Conservation (phyloP, 1,140 invertebrate species). For the Kradibia gibbosae region DNA sequence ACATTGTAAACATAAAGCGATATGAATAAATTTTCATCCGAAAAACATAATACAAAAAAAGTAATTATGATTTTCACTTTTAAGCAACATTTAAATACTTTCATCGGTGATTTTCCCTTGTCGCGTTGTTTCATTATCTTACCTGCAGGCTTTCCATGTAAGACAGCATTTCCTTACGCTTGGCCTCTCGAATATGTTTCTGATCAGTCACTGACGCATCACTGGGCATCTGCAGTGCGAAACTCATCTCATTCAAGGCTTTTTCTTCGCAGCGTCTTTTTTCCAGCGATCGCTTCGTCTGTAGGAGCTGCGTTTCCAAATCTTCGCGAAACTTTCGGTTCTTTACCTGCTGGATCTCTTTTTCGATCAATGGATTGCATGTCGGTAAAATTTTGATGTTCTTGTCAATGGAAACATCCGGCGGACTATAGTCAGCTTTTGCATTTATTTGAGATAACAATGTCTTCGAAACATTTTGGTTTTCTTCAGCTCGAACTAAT, state of each 20-base stretch:
- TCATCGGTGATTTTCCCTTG: too few species aligned
- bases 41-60: too few species aligned
- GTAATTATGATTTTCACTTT: too few species aligned
- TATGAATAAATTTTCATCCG: too few species aligned
- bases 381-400: neutral
- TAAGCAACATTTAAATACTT: too few species aligned
- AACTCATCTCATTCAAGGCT: conserved; percentile 7
- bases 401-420: neutral
- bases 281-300: conserved; percentile 5
- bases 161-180: neutral
- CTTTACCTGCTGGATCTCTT: neutral
- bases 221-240: neutral
- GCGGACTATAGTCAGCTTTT: neutral
- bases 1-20: too few species aligned
- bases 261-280: neutral
- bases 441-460: conserved; percentile 22
- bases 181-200: neutral
- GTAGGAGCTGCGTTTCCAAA: conserved; percentile 15
- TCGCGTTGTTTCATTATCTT: neutral
- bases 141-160: conserved; percentile 33
- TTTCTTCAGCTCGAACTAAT: neutral
- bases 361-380: neutral
- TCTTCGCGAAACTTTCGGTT: conserved; percentile 5
- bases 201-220: neutral
- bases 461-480: neutral